Evolutionary conservation across 2,797 vertebrate genomes (phyloP).

Genomic region (Glyptemys insculpta): DNA sequence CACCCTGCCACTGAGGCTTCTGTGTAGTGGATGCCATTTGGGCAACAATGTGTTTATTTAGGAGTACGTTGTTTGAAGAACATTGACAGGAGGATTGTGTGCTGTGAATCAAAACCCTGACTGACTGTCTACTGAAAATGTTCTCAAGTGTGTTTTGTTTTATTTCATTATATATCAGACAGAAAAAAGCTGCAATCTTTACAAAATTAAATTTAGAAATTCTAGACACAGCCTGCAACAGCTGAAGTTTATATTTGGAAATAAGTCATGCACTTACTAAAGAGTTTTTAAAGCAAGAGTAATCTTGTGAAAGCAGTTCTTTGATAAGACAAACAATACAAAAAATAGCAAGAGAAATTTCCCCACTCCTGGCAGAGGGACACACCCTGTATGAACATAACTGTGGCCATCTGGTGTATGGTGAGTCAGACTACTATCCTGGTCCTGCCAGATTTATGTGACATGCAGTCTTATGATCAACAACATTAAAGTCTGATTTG

Average conservation of each 20-base stretch:
- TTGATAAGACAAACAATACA: conserved; percentile 48
- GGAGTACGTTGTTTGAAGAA: not conserved
- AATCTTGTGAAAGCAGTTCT: conserved; percentile 32
- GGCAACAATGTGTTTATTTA: not conserved
- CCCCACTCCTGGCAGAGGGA: not conserved
- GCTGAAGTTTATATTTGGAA: conserved; percentile 50
- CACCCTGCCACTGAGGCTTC: conserved; percentile 24
- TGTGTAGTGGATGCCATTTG: conserved; percentile 63
- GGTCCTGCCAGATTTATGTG: conserved; percentile 34
- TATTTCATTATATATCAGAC: not conserved
- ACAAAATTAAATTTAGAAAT: conserved; percentile 31
- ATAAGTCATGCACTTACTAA: not conserved
- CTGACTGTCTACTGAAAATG: conserved; percentile 21
- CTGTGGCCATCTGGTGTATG: conserved; percentile 25
- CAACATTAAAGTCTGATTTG: conserved; percentile 30
- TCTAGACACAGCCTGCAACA: conserved; percentile 33
- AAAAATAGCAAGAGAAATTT: conserved; percentile 22
- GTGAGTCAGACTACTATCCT: conserved; percentile 26
- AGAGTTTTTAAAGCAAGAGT: conserved; percentile 59
- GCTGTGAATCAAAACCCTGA: conserved; percentile 31
- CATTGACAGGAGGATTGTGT: not conserved
- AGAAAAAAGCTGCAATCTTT: not conserved
- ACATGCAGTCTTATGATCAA: conserved; percentile 6
- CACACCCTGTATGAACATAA: not conserved
- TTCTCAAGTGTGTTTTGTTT: not conserved